A percentile compares a stretch with the other conserved stretches of the same genome.
phyloP scores from a whole-genome alignment of 1,140 invertebrate genomes.

The Halictus rubicundus region DNA sequence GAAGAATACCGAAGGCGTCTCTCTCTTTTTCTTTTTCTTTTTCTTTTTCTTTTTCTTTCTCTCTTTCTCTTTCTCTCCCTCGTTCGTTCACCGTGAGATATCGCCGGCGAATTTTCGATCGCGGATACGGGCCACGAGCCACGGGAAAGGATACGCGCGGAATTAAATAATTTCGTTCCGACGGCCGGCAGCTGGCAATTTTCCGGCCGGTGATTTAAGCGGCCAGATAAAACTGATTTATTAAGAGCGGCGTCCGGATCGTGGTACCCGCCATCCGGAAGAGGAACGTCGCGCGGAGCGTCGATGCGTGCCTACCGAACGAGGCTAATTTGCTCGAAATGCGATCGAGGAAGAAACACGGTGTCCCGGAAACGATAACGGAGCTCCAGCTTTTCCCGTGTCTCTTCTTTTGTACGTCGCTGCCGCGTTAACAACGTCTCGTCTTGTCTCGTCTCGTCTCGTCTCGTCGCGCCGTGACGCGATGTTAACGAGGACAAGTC shows the following conservation, averaged over 20 bases:
- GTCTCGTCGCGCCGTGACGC: too few species aligned
- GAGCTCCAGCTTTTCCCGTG: too few species aligned
- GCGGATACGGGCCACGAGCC: background rate
- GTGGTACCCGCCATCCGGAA: background rate
- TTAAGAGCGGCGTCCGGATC: background rate
- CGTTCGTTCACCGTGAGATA: background rate
- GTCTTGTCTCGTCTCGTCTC: too few species aligned
- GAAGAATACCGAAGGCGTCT: slow-evolving; percentile 20
- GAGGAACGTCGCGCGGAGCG: background rate
- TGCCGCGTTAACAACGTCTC: too few species aligned
- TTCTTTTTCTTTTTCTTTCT: too few species aligned
- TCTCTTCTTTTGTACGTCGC: too few species aligned
- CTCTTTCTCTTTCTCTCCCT: background rate
- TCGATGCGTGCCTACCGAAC: background rate
- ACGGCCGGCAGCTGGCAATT: slow-evolving; percentile 26
- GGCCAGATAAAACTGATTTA: slow-evolving; percentile 30
- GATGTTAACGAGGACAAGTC: too few species aligned
- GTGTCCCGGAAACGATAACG: too few species aligned
- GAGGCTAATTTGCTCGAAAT: background rate
- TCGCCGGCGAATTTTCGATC: slow-evolving; percentile 21
- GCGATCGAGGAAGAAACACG: background rate
- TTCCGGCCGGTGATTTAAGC: slow-evolving; percentile 12
- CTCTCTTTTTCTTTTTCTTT: too few species aligned
- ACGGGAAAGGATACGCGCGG: slow-evolving; percentile 16
- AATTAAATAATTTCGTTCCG: slow-evolving; percentile 41